Evolutionary conservation across 1,140 invertebrate species (phyloP), one percentile per base, ranked within the genome.

Genomic region (Choristoneura fumiferana): DNA sequence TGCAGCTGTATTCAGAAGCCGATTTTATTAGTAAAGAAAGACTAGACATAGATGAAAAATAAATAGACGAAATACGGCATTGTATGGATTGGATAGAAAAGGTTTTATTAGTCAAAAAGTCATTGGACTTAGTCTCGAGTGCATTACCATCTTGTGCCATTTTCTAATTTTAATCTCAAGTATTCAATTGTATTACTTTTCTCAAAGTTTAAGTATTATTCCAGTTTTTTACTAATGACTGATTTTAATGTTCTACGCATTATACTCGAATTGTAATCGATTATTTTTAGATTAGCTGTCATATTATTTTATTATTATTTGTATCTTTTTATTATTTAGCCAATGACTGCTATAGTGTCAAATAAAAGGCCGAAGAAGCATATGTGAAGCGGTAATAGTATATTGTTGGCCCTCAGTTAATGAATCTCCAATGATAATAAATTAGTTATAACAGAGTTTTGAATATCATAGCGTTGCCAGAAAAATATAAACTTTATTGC

Each of bases 201-300:
- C 56, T 65, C 13, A 40, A 60, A 34, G 33, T 39, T 55, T 54
- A 55, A 54, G 62, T 38, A 43, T 54, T 43, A 60, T 18, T 53
- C 40, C 54, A 65, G n/a, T 65, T 60, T 67, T 58, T 57, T 45
- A 54, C 49, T 55, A 58, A 60, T 57, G 53, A 60, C 56, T 60
- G 38, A 58, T 62, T 60, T 57, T 33, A 15, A 61, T 64, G 52
- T 57, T 54, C 54, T 62, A 59, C 29, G 37, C 13, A 52, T 56
- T 52, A 33, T 14, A 37, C 38, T 59, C 34, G 18, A 59, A 36
- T 59, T 62, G 37, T 58, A 40, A 54, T 57, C 34, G 12, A 36
- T 54, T 40, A 15, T 14, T 29, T 29, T 59, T 57, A 59, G 22
- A 57, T 52, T 52, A 35, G 9, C 43, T 22, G 12, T 49, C 17